A percentile compares a stretch with the other conserved stretches of the same genome.
Conservation (phyloP, 2,888 invertebrate species). For the Elegia similella region DNA sequence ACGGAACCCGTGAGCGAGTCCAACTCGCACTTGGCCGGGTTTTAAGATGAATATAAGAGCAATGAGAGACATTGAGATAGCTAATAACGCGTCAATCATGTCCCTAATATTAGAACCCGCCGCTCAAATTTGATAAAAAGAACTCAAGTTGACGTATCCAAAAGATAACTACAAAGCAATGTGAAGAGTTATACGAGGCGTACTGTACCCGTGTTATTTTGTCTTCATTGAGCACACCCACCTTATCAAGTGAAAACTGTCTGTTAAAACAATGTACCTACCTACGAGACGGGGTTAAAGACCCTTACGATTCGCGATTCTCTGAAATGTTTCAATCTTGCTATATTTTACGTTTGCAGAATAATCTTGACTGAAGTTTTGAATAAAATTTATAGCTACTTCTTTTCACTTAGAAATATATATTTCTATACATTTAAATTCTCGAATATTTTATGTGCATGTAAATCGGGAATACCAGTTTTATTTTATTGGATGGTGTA, state of each 20-base stretch:
- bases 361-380: neutral
- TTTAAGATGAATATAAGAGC: too few species aligned
- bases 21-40: too few species aligned
- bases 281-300: neutral
- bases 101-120: too few species aligned
- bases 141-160: too few species aligned
- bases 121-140: too few species aligned
- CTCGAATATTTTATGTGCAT: neutral
- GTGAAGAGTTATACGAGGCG: neutral
- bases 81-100: too few species aligned
- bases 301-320: neutral
- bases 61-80: too few species aligned
- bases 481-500: too few species aligned
- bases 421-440: neutral
- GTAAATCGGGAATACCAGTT: neutral
- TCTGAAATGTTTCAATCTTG: neutral
- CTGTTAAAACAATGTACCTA: slow-evolving; percentile 2
- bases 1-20: too few species aligned
- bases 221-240: neutral
- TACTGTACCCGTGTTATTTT: neutral
- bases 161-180: too few species aligned
- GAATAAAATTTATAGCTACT: neutral
- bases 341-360: neutral
- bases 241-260: neutral
- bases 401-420: neutral